Base-by-base conservation (phyloP, 2,888 invertebrate species). In the Taphrorychus bicolor region DNA sequence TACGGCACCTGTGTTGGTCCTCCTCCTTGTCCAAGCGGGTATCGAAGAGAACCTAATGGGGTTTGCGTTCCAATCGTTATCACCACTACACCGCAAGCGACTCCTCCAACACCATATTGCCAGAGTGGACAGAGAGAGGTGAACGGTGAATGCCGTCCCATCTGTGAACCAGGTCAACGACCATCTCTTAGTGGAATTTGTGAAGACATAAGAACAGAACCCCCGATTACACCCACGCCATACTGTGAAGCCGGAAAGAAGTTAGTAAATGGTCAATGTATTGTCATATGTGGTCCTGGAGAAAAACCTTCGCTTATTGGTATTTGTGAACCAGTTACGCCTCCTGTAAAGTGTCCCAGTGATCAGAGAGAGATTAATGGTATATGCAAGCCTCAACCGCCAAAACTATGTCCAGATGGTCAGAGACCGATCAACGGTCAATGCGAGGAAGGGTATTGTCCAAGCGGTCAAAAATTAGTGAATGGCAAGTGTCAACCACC, bases 1-100 rank as follows among this genome's bases (percentile, higher is more conserved):
- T 72, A 76, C 79, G 1, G 80, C 5, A 22, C 24, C 3, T 59
- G 59, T 42, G 51, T 64, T 14, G 57, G 69, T 17, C 66, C 69
- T 40, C 53, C 62, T 2, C 59, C 59, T 24, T 48, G 61, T 42
- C 59, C 70, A 23, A 62, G 49, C 11, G 70, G 71, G 4, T 60
- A 60, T 32, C 57, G 57, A 48, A 57, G 58, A n/a, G 70, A 64
- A 41, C 69, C 69, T n/a, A 64, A 69, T 32, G 69, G 80, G 14
- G 16, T 3, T 0, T 54, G 54, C 42, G 41, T 66, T 61, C 42
- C 42, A 14, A 21, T n/a, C 11, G 5, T 70, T 9, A 17, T n/a
- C 9, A 19, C 16, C 14, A 16, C 19, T 19, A 16, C 52, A 3
- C 22, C 52, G n/a, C n/a, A n/a, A n/a, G n/a, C n/a, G 19, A 9